A percentile compares a stretch with the other conserved stretches of the same genome.
Conservation (phyloP, 2,888 invertebrate genomes). For the Tribolium freemani region DNA sequence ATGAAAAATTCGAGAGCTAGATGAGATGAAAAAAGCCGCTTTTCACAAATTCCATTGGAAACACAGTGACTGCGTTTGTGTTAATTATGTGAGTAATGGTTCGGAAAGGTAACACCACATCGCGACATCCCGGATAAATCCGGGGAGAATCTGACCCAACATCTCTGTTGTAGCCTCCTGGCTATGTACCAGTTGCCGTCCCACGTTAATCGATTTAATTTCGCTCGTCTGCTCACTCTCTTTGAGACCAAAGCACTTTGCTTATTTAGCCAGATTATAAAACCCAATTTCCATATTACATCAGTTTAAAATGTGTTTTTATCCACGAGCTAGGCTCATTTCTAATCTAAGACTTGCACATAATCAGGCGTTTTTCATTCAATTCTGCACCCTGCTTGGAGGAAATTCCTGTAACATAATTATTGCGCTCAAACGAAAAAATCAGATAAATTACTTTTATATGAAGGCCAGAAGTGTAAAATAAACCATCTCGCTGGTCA, state of each 20-base stretch:
- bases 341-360: not conserved
- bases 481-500: conserved; percentile 14
- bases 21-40: not conserved
- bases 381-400: no score
- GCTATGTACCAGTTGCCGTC: conserved; percentile 30
- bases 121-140: not conserved
- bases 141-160: conserved; percentile 2
- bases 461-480: conserved; percentile 7
- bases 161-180: conserved; percentile 2
- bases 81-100: not conserved
- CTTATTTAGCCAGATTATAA: conserved; percentile 39
- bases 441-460: conserved; percentile 13
- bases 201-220: conserved; percentile 38
- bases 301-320: conserved; percentile 17
- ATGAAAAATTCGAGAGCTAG: not conserved
- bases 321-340: not conserved
- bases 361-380: no score
- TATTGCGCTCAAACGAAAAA: not conserved
- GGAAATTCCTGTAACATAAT: not conserved
- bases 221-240: conserved; percentile 38
- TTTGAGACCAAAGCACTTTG: conserved; percentile 39
- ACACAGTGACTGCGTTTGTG: not conserved
- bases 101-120: not conserved
- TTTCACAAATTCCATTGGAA: not conserved
- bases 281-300: conserved; percentile 35